phyloP scores from a whole-genome alignment of 2,113 vertebrate genomes.

The Lampris megalopsis region DNA sequence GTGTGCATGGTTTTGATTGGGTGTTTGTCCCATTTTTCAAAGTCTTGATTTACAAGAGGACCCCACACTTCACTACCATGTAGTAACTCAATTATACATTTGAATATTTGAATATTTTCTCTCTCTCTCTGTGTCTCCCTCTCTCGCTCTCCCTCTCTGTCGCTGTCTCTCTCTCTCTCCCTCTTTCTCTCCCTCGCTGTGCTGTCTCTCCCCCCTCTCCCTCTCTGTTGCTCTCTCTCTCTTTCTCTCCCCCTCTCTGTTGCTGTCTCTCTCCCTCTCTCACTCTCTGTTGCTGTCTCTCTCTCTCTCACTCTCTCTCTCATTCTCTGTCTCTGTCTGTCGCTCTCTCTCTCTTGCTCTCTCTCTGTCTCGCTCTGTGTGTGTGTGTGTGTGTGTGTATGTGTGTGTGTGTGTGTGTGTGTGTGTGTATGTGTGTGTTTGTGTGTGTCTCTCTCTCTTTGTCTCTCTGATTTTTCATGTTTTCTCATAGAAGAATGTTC shows the following conservation, averaged over 20 bases:
- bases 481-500: conserved; percentile 90
- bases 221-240: not conserved
- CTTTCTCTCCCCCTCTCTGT: not conserved
- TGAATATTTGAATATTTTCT: too few species aligned
- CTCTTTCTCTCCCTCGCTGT: not conserved
- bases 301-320: not conserved
- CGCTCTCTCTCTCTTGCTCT: too few species aligned
- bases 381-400: conserved; percentile 6
- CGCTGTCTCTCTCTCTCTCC: too few species aligned
- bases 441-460: not conserved
- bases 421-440: not conserved
- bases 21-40: too few species aligned
- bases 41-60: too few species aligned
- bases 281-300: not conserved
- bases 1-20: too few species aligned
- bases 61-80: too few species aligned
- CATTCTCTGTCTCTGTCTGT: too few species aligned
- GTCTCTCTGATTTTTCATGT: conserved; percentile 65
- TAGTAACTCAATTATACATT: too few species aligned
- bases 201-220: not conserved
- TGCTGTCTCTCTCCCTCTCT: not conserved
- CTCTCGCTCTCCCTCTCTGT: too few species aligned
- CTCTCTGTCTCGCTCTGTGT: not conserved
- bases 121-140: too few species aligned
- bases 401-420: not conserved